Evolutionary conservation across 2,797 vertebrate genomes (phyloP), one percentile per base, ranked within the genome.

Genomic region (Scolopax bukidnonensis): DNA sequence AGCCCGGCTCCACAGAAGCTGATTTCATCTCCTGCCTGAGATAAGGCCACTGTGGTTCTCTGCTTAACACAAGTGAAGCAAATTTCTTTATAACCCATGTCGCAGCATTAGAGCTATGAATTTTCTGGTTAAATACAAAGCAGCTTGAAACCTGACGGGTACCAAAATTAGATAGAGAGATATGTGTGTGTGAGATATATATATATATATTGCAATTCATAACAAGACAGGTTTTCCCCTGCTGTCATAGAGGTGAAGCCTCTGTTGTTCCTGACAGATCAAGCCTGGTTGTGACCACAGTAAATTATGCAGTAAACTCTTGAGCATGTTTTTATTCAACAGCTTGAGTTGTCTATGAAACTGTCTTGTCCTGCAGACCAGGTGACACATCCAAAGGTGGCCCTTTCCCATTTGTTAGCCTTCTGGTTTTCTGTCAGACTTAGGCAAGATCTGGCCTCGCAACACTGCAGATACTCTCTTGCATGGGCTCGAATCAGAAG

Each of bases 401-500:
- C 45, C 19, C 11, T 84, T 89, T 63, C 25, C 16, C 6, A 4
- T 54, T 70, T 69, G 18, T 61, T 82, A 30, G 68, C 64, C 30
- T 61, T 90, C 47, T 76, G n/a, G 8, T 84, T 94, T 95, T 57
- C 75, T 91, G 82, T 75, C 60, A 94, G 74, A 73, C 20, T 83
- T 89, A 94, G 78, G 56, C 51, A 64, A 85, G 61, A 68, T 85
- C 84, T 83, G 75, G 74, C 60, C 38, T 85, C 45, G 47, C 18
- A 83, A 0, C 74, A 71, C 93, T 50, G 63, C 57, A 69, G 28
- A 54, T 50, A 25, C 8, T 89, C 15, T 90, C 71, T 78, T 91
- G 25, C 24, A 27, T 57, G 84, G 33, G 20, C 75, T 94, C 75
- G 25, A 89, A 53, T 80, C 45, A 61, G 47, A 63, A 76, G 45